A percentile compares a stretch with the other conserved stretches of the same genome.
phyloP scores from a whole-genome alignment of 2,888 invertebrate genomes.

The Nowickia ferox region DNA sequence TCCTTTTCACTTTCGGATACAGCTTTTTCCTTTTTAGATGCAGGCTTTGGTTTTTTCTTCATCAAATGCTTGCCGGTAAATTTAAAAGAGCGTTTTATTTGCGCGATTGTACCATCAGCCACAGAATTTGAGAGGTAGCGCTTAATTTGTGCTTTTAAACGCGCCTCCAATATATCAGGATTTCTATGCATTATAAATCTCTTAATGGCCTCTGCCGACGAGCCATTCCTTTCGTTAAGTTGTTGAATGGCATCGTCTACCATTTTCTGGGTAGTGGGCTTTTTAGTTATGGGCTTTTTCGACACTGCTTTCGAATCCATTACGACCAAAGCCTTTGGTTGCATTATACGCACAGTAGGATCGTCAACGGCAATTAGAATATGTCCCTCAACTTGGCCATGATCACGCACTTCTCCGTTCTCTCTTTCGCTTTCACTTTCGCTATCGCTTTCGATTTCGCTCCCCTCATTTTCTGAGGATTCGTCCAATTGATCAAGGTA shows the following conservation, averaged over 20 bases:
- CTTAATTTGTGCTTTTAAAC: conserved; percentile 85
- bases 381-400: no score
- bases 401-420: no score
- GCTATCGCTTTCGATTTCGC: neutral
- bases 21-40: neutral
- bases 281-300: conserved; percentile 23
- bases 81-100: conserved; percentile 72
- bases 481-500: no score
- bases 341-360: neutral
- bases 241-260: conserved; percentile 85
- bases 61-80: conserved; percentile 26
- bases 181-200: conserved; percentile 86
- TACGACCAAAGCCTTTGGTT: conserved; percentile 17
- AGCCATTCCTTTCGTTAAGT: conserved; percentile 85
- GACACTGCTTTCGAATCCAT: neutral
- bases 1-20: neutral
- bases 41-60: conserved; percentile 1
- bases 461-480: neutral
- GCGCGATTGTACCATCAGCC: conserved; percentile 83
- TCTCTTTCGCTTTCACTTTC: conserved; percentile 29
- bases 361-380: neutral
- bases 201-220: conserved; percentile 84
- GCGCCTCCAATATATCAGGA: conserved; percentile 85
- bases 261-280: conserved; percentile 83
- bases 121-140: conserved; percentile 86